Percentiles rank a stretch among this genome's conserved stretches.
These are phyloP conservation scores for Burhinus bistriatus DNA, from an alignment of 2,113 vertebrate species.

Conservation along the genomic window DNA sequence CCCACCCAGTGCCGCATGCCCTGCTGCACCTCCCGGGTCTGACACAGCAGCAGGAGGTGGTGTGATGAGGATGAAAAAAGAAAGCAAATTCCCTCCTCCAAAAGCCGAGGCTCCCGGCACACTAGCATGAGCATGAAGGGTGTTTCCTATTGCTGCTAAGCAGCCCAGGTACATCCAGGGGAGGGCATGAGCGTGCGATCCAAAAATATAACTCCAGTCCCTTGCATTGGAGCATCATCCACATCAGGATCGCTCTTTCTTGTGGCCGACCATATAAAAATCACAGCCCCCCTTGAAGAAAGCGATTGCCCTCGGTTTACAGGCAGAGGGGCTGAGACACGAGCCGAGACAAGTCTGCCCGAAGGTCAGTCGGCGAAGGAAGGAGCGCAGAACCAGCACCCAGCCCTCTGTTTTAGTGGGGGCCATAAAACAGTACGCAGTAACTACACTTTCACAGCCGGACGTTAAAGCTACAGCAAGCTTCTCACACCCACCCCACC, in stretches of 20 bases:
- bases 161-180: not conserved
- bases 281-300: not conserved
- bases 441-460: not conserved
- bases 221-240: not conserved
- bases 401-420: not conserved
- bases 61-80: not conserved
- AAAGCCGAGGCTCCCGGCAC: not conserved
- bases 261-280: accelerated
- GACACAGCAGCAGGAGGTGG: not conserved
- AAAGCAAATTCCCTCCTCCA: not conserved
- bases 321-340: not conserved
- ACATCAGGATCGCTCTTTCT: not conserved
- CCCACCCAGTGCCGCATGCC: not conserved
- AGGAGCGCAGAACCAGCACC: not conserved
- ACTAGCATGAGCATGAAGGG: accelerated
- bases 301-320: accelerated
- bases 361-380: not conserved
- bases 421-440: accelerated
- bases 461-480: not conserved
- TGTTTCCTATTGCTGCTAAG: not conserved
- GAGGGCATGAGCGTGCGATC: not conserved
- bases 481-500: not conserved
- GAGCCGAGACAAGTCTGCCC: not conserved
- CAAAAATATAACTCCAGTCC: not conserved
- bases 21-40: not conserved